These are phyloP conservation scores for Propithecus coquereli DNA, from an alignment of 2,113 vertebrate genomes.

Conservation along the genomic window DNA sequence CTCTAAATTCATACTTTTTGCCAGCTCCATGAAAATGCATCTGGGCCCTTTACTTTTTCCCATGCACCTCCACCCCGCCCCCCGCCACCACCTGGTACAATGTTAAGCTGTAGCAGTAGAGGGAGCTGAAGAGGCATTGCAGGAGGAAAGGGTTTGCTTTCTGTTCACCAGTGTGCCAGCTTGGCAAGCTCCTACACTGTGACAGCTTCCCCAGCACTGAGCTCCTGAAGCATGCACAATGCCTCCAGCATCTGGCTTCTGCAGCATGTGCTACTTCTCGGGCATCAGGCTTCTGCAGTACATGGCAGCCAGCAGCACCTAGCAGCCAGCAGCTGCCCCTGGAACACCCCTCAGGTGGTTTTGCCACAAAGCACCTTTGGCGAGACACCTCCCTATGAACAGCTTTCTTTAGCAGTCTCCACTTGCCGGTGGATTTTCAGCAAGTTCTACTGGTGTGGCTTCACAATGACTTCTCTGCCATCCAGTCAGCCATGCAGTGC, in stretches of 20 bases:
- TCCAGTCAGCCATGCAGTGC: no score
- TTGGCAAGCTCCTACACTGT: not conserved
- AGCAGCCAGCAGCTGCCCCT: not conserved
- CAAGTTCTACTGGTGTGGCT: not conserved
- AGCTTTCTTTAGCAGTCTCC: not conserved
- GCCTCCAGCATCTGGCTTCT: not conserved
- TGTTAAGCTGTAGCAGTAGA: not conserved
- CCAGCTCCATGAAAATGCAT: not conserved
- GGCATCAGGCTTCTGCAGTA: not conserved
- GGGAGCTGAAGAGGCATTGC: not conserved
- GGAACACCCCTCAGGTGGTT: not conserved
- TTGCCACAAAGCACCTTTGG: not conserved
- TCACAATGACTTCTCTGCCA: not conserved
- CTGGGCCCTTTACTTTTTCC: not conserved
- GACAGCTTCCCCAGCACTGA: not conserved
- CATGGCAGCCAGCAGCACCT: not conserved
- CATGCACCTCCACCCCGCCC: no score
- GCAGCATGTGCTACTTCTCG: not conserved
- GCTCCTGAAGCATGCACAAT: accelerated
- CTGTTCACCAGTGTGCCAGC: not conserved
- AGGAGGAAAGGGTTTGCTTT: not conserved
- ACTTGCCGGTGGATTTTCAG: not conserved
- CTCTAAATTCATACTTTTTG: not conserved
- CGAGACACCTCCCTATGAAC: not conserved
- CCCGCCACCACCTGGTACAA: not conserved